Conservation (phyloP, 2,113 vertebrate species). For the Corythaeola cristata region DNA sequence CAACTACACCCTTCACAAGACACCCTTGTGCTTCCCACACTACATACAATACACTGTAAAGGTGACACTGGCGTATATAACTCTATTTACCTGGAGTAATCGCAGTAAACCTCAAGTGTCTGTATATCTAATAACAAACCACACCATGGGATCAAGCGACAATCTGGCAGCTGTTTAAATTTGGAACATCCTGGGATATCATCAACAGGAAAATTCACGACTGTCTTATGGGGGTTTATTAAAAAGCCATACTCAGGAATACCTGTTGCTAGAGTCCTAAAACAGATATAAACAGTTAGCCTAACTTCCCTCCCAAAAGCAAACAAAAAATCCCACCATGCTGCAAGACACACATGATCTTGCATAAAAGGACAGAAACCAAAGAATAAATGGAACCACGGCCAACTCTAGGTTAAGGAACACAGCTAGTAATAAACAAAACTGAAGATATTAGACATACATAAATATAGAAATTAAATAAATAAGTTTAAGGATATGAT, state of each 20-base stretch:
- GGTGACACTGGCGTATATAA: background rate
- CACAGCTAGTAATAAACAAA: background rate
- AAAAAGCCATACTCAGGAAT: slow-evolving; percentile 88
- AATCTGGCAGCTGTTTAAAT: slow-evolving; percentile 74
- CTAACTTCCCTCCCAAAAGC: background rate
- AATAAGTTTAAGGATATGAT: background rate
- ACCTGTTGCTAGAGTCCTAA: slow-evolving; percentile 82
- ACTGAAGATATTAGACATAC: background rate
- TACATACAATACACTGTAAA: background rate
- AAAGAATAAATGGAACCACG: background rate
- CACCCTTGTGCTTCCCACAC: background rate
- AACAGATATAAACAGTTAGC: background rate
- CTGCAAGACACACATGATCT: background rate
- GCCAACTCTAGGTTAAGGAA: background rate
- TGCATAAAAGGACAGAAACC: background rate
- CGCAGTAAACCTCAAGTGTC: slow-evolving; percentile 83
- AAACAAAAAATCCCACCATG: background rate
- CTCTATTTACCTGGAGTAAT: slow-evolving; percentile 85
- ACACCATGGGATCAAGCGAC: slow-evolving; percentile 88
- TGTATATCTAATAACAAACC: slow-evolving; percentile 86
- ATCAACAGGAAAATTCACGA: slow-evolving; percentile 84
- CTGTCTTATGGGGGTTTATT: slow-evolving; percentile 86
- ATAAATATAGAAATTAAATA: background rate
- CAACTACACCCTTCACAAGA: background rate
- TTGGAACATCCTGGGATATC: background rate